Evolutionary conservation across 2,888 invertebrate genomes (phyloP), one percentile per base, ranked within the genome.

Genomic region (Rhagonycha lutea): DNA sequence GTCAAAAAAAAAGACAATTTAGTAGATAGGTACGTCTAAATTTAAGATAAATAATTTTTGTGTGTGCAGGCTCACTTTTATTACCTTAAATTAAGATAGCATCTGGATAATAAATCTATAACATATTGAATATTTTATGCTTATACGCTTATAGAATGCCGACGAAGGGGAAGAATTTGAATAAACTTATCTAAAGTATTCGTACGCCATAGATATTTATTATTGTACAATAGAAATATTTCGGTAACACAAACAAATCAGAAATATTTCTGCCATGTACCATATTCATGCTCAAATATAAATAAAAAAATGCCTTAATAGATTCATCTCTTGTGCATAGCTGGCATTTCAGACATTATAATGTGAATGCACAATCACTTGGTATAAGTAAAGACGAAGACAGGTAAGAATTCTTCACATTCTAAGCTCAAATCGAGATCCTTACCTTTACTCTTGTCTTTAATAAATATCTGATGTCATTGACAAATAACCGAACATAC

Each of bases 381-480:
- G 28, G 69, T 69, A 26, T 70, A 65, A 74, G 73, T 14, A 68
- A 70, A 68, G 65, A 69, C n/a, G 72, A 68, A 78, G 84, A 84
- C 84, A 83, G 84, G 80, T 81, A 73, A 80, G 80, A 83, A 86
- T 86, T 86, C 85, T 79, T 85, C 84, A 83, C 87, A 86, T 86
- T 87, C 87, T 86, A 85, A 85, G 80, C 81, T 79, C 79, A 79
- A 77, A 82, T 83, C 82, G 81, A 85, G 86, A 87, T 87, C 85
- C 81, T 86, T 86, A 87, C 86, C 86, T 87, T 81, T 65, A 78
- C 73, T 80, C 81, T 86, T 86, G 86, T 86, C 87, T 86, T 86
- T 85, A 87, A 87, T 87, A 87, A 87, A 87, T 87, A 86, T 84
- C 83, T 82, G 82, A 84, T 87, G 87, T 87, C 87, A 87, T 84